Base-by-base conservation (phyloP, 2,888 invertebrate species). In the Eupelmus urozonus region DNA sequence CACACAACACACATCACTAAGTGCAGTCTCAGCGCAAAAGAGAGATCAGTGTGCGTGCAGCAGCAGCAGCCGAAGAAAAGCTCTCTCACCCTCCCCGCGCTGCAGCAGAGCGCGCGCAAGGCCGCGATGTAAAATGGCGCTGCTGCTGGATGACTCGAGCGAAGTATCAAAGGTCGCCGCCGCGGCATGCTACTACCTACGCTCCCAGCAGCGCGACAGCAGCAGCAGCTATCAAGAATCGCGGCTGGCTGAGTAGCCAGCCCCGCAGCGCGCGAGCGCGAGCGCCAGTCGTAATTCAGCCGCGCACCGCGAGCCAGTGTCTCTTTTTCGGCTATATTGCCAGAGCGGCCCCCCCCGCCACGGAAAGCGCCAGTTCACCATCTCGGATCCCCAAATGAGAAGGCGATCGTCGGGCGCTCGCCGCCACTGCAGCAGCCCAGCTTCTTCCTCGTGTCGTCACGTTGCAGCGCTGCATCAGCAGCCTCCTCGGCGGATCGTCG, bases 121-220 rank as follows among this genome's bases (percentile, higher is more conserved):
- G 57, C 70, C 13, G 49, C 55, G 25, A 72, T 59, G 63, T 81
- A 87, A 87, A 85, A 88, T 88, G 88, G 88, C 88, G 87, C 82
- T 88, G 88, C 87, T 87, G 87, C 82, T 85, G 85, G 84, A 81
- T 88, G 86, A 87, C 85, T 86, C 85, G 85, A 85, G 82, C 81
- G 82, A 84, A 82, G 87, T 87, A 85, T 84, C 88, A 87, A 88
- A 87, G 87, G 87, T 88, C 85, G 83, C 75, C 51, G 79, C 34
- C 49, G 34, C 9, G 34, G 18, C 40, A 3, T 23, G n/a, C 53
- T 53, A 1, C 51, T 20, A 18, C 49, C 18, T 16, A 18, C 34
- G 0, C 53, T 67, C 53, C 13, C 65, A 16, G 49, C 27, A 16
- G 27, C 20, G 49, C 27, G 11, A 20, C 20, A 18, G 27, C 55